Evolutionary conservation across 1,140 invertebrate genomes (phyloP).

Genomic region (Leptinotarsa lineolata): DNA sequence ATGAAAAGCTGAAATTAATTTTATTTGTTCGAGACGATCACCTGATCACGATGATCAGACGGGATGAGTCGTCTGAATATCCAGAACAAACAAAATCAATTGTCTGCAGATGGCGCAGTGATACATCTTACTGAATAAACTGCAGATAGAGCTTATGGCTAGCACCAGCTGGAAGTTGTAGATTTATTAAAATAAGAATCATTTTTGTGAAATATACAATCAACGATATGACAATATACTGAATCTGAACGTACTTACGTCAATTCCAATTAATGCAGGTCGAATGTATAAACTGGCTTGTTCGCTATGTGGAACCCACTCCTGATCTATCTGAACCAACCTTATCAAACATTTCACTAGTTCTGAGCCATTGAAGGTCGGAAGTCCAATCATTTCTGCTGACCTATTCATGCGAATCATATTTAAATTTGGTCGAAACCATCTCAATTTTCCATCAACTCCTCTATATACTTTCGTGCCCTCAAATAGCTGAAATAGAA

Average conservation of each 20-base stretch:
- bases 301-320: constrained; percentile 94
- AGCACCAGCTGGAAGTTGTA: no score
- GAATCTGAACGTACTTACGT: constrained; percentile 71
- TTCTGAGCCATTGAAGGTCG: constrained; percentile 87
- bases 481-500: constrained; percentile 86
- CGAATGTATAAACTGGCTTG: constrained; percentile 92
- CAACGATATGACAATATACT: neutral
- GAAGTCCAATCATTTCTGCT: constrained; percentile 82
- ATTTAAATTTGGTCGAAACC: constrained; percentile 95
- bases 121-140: no score
- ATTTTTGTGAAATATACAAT: neutral
- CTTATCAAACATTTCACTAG: constrained; percentile 86
- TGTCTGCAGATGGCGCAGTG: no score
- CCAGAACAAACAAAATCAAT: no score
- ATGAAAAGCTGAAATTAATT: no score
- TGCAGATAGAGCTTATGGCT: no score
- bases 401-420: constrained; percentile 91
- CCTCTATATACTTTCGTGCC: constrained; percentile 97
- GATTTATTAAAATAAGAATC: no score
- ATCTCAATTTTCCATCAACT: constrained; percentile 87
- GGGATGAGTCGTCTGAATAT: no score
- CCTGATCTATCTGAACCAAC: constrained; percentile 89
- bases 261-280: constrained; percentile 95
- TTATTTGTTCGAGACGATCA: no score
- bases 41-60: no score